These are phyloP conservation scores for Anarsia innoxiella DNA, from an alignment of 2,888 invertebrate species.

Conservation along the genomic window DNA sequence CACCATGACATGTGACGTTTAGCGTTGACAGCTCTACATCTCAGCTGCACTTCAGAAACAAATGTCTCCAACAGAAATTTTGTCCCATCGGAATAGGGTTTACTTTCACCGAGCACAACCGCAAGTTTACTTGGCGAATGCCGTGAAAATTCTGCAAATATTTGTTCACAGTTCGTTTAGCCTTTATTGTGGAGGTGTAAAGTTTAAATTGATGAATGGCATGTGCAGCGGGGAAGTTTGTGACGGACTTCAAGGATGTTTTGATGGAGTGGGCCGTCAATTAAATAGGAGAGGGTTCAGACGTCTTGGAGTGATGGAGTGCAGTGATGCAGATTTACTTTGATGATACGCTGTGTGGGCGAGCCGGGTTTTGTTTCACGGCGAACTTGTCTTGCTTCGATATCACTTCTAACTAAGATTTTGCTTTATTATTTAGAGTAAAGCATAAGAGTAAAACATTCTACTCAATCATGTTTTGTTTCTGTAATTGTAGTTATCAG, in stretches of 20 bases:
- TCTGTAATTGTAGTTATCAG: too few relatives aligned
- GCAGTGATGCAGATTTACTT: conserved; percentile 62
- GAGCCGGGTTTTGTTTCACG: conserved; percentile 17
- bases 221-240: conserved; percentile 25
- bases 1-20: conserved; percentile 51
- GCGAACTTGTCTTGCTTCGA: not conserved
- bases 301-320: conserved; percentile 62
- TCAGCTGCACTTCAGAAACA: conserved; percentile 24
- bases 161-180: conserved; percentile 27
- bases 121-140: conserved; percentile 27
- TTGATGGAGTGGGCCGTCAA: conserved; percentile 72
- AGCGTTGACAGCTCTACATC: conserved; percentile 49
- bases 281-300: conserved; percentile 62
- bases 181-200: conserved; percentile 27
- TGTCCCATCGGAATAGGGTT: conserved; percentile 21
- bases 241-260: conserved; percentile 48
- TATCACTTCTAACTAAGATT: too few relatives aligned
- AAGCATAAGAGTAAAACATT: too few relatives aligned
- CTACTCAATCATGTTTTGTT: too few relatives aligned
- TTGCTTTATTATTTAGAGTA: too few relatives aligned
- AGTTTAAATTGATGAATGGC: conserved; percentile 30
- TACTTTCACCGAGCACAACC: conserved; percentile 18
- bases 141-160: conserved; percentile 34
- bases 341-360: conserved; percentile 31
- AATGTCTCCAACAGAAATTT: not conserved